Conservation (phyloP, 1,140 invertebrate genomes). For the Neodiprion lecontei region DNA sequence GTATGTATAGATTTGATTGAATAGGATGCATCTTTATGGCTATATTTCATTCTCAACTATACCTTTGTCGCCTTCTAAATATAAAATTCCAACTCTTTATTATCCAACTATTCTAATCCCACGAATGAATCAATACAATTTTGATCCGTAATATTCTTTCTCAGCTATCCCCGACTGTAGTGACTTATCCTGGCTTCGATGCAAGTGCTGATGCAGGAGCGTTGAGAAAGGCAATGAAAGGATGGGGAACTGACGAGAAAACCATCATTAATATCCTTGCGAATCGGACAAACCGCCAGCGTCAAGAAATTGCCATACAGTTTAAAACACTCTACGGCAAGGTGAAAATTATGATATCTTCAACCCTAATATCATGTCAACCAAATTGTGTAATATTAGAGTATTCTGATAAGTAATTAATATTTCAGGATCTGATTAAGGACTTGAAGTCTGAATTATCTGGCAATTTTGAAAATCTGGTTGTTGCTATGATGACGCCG, state of each 20-base stretch:
- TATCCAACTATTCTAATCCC: too few relatives aligned
- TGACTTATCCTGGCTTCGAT: slow-evolving; percentile 67
- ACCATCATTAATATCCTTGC: slow-evolving; percentile 77
- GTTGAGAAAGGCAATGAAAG: slow-evolving; percentile 78
- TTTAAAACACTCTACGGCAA: slow-evolving; percentile 88
- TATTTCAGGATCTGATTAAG: slow-evolving; percentile 75
- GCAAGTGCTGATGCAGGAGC: slow-evolving; percentile 72
- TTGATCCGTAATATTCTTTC: background rate
- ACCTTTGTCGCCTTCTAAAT: too few relatives aligned
- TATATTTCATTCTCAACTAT: too few relatives aligned
- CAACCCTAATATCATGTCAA: slow-evolving; percentile 21
- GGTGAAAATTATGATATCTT: slow-evolving; percentile 56
- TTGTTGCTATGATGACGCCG: slow-evolving; percentile 85
- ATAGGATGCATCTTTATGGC: too few relatives aligned
- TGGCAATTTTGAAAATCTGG: slow-evolving; percentile 84
- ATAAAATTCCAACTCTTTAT: too few relatives aligned
- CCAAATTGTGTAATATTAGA: background rate
- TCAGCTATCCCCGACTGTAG: slow-evolving; percentile 68
- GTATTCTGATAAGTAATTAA: background rate
- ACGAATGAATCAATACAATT: too few relatives aligned
- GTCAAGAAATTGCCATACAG: slow-evolving; percentile 70
- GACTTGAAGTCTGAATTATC: slow-evolving; percentile 86
- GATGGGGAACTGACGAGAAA: slow-evolving; percentile 79
- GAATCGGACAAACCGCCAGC: slow-evolving; percentile 69
- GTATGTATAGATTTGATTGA: too few relatives aligned